Base-by-base conservation (phyloP, 2,888 invertebrate species). In the Leptopilina syphax region DNA sequence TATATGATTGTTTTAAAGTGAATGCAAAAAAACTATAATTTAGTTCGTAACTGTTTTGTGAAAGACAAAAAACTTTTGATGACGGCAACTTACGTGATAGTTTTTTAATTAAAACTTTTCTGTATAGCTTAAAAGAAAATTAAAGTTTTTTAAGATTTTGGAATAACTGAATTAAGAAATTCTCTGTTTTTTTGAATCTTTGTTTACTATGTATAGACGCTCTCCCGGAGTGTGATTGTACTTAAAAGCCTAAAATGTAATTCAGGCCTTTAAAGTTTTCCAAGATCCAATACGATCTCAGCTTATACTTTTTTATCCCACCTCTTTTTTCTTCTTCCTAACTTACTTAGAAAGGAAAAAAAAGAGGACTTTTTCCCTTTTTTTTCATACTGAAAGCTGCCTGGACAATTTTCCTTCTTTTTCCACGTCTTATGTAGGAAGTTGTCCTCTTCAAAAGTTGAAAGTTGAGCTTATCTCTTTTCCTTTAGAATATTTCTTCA, bases 391-490 rank as follows among this genome's bases (percentile, higher is more conserved):
- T 73, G 1, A 57, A 73, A 50, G 54, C 70, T 27, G 54, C 70
- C 27, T n/a, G 27, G n/a, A 24, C 70, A 73, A 73, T 73, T 73
- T 73, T 54, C 70, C 70, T 73, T 73, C 70, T 13, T 73, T 27
- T 73, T 73, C 50, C 70, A n/a, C 54, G 54, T 13, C 70, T 73
- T 57, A 27, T 73, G 70, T 57, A 73, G 34, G 70, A 73, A 73
- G 70, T 73, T 73, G 70, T 73, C 70, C 70, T 73, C 54, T 73
- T 27, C 70, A 73, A 54, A 73, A 73, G 70, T 73, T 73, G 70
- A 57, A 73, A 73, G 70, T 73, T 73, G 54, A 50, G 34, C 70
- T 73, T 54, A 73, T 73, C 70, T 73, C 54, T 73, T 73, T 57
- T 34, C 27, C 54, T 54, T n/a, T 73, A 54, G 54, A 73, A 73